phyloP scores from a whole-genome alignment of 1,140 invertebrate genomes.

The Lerema accius region DNA sequence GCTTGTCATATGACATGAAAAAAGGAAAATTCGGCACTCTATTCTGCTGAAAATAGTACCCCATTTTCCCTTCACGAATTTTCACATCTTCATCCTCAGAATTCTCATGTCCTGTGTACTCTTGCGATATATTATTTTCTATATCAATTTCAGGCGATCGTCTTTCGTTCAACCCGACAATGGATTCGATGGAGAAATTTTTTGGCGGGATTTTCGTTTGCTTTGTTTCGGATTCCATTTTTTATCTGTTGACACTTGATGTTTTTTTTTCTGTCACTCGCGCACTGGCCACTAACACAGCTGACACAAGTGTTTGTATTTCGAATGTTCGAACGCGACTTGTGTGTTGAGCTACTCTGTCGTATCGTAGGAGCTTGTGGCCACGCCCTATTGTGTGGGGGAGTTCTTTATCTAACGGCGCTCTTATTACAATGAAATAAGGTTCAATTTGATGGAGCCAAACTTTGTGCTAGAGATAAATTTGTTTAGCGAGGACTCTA shows the following conservation, averaged over 20 bases:
- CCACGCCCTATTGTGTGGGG: slow-evolving; percentile 24
- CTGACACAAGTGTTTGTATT: slow-evolving; percentile 38
- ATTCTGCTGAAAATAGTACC: slow-evolving; percentile 72
- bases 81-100: slow-evolving; percentile 71
- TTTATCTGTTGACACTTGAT: slow-evolving; percentile 20
- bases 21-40: slow-evolving; percentile 74
- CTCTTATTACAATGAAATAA: neutral
- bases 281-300: slow-evolving; percentile 47
- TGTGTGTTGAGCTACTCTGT: neutral
- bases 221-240: slow-evolving; percentile 73
- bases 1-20: slow-evolving; percentile 74
- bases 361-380: slow-evolving; percentile 13
- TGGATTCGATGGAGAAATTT: slow-evolving; percentile 75
- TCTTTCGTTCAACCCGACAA: slow-evolving; percentile 67
- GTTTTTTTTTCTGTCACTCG: slow-evolving; percentile 39
- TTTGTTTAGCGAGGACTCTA: slow-evolving; percentile 1
- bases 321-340: slow-evolving; percentile 48
- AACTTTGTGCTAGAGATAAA: neutral
- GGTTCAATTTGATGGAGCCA: neutral
- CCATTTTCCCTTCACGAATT: slow-evolving; percentile 63
- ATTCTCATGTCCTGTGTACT: slow-evolving; percentile 55
- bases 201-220: slow-evolving; percentile 72
- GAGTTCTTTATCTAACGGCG: neutral
- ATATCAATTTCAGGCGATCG: slow-evolving; percentile 77
- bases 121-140: slow-evolving; percentile 69